phyloP scores from a whole-genome alignment of 2,888 invertebrate species.

The Acleris laterana region DNA sequence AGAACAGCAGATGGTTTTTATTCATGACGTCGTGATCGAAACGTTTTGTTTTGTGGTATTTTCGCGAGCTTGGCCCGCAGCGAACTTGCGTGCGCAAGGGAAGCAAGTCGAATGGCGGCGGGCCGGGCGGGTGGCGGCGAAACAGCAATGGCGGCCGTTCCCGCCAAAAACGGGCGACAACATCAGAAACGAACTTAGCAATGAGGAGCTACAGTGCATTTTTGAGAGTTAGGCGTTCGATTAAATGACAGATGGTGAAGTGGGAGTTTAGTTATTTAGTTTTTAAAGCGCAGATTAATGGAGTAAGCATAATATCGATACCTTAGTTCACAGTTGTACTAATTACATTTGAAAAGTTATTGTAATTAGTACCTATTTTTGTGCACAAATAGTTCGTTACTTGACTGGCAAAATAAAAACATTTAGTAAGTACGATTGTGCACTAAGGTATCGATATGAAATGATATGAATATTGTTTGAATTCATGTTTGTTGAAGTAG shows the following conservation, averaged over 20 bases:
- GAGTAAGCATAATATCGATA: too few species aligned
- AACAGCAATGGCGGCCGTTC: slow-evolving; percentile 26
- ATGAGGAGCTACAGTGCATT: neutral
- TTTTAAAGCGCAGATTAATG: too few species aligned
- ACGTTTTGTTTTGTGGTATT: slow-evolving; percentile 23
- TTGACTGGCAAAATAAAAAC: too few species aligned
- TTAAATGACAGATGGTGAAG: neutral
- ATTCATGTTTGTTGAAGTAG: too few species aligned
- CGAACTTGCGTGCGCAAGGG: slow-evolving; percentile 49
- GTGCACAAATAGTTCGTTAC: too few species aligned
- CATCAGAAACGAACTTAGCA: slow-evolving; percentile 9
- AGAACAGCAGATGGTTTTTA: slow-evolving; percentile 17
- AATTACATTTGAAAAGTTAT: too few species aligned
- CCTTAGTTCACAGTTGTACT: too few species aligned
- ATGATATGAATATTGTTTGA: too few species aligned
- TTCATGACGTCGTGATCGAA: slow-evolving; percentile 1
- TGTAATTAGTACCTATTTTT: too few species aligned
- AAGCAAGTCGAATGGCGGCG: slow-evolving; percentile 44
- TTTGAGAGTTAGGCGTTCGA: neutral
- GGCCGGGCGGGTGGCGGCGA: neutral
- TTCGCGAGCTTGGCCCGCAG: slow-evolving; percentile 19
- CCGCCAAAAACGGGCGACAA: slow-evolving; percentile 40
- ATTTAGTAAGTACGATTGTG: too few species aligned
- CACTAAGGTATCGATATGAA: too few species aligned
- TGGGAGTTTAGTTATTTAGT: neutral